Base-by-base conservation (phyloP, 1,140 invertebrate species). In the Eubasilissa regina region DNA sequence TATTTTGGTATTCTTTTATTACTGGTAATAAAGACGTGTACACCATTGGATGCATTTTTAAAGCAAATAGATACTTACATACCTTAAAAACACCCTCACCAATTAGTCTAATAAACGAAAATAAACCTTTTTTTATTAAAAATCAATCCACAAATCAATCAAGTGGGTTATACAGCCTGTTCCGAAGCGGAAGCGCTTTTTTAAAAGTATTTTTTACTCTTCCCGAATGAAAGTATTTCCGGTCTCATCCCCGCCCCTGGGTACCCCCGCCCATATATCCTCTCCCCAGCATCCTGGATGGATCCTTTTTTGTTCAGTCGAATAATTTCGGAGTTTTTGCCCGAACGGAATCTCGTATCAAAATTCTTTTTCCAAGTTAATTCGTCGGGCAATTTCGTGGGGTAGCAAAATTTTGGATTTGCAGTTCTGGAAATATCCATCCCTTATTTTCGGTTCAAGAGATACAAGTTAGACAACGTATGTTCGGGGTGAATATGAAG, bases 361-460 rank as follows among this genome's bases (percentile, higher is more conserved):
- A 43, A 64, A 64, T 64, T 64, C 60, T 64, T 64, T 64, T 64
- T 25, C 35, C 19, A 43, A 64, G 60, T 35, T 64, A 64, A 64
- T 64, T 64, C 60, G 60, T 64, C 60, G 60, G 60, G 21, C 60
- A 64, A 64, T 64, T 64, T 64, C 60, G 35, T 25, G 35, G 19
- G 60, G 13, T 25, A 64, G 35, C 60, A 25, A 64, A 64, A 64
- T 43, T 35, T 64, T n/a, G 60, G 60, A 64, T 64, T 64, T 64
- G 60, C 60, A 64, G 60, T 35, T 13, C 15, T 58, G 60, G 60
- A n/a, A 44, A 12, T 12, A 51, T 15, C 48, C 48, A 51, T 51
- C 48, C 48, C 11, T 13, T 51, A 51, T 51, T 12, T 15, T 13
- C 48, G 48, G 48, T 12, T 51, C 48, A 51, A 0, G 48, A 8